A percentile compares a stretch with the other conserved stretches of the same genome.
phyloP scores from a whole-genome alignment of 1,140 invertebrate species.

The Rhyzopertha dominica region DNA sequence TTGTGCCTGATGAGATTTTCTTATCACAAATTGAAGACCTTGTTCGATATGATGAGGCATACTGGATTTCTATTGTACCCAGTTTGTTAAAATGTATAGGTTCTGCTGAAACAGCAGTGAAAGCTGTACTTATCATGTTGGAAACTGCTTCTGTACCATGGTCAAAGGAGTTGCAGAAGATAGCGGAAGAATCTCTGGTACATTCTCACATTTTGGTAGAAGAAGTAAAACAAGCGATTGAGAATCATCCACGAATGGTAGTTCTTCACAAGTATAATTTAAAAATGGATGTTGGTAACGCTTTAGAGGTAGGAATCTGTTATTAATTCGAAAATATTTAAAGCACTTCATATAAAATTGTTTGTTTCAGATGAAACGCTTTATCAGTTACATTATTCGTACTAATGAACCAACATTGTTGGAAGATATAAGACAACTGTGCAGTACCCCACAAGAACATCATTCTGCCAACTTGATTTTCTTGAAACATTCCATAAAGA shows the following conservation, averaged over 20 bases:
- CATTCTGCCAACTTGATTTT: slow-evolving; percentile 22
- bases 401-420: slow-evolving; percentile 23
- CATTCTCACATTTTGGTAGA: slow-evolving; percentile 17
- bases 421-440: slow-evolving; percentile 28
- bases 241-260: slow-evolving; percentile 23
- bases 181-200: slow-evolving; percentile 17
- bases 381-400: slow-evolving; percentile 27
- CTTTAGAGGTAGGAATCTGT: too few relatives aligned
- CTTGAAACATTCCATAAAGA: slow-evolving; percentile 21
- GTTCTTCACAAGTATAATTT: slow-evolving; percentile 20
- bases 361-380: slow-evolving; percentile 24
- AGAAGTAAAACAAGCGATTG: slow-evolving; percentile 20
- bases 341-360: too few relatives aligned
- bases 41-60: slow-evolving; percentile 25
- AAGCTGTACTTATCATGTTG: slow-evolving; percentile 20
- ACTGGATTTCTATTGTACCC: slow-evolving; percentile 22
- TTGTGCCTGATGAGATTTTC: slow-evolving; percentile 27
- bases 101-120: slow-evolving; percentile 20
- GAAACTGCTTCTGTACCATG: slow-evolving; percentile 25
- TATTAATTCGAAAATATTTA: too few relatives aligned
- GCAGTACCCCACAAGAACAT: slow-evolving; percentile 15
- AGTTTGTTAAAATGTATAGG: slow-evolving; percentile 25
- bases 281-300: too few relatives aligned
- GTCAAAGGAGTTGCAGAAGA: slow-evolving; percentile 22
- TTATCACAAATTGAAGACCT: slow-evolving; percentile 27